Evolutionary conservation across 2,888 invertebrate species (phyloP).

Genomic region (Calliopum simillimum): DNA sequence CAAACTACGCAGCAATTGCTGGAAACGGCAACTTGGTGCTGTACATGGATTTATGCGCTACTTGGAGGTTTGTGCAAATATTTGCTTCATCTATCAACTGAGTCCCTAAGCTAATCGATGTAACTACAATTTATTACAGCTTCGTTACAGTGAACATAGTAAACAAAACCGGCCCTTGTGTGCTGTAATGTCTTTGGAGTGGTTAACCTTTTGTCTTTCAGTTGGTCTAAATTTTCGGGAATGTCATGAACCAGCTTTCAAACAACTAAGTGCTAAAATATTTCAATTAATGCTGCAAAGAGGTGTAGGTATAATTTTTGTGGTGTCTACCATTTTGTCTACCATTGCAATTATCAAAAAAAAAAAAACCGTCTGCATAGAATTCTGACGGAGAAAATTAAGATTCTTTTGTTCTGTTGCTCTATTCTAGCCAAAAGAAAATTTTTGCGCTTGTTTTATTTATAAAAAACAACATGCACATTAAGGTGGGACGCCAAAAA

Average conservation of each 20-base stretch:
- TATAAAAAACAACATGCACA: no score
- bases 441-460: no score
- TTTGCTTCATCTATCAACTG: background rate
- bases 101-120: background rate
- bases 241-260: slow-evolving; percentile 56
- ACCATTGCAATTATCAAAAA: no score
- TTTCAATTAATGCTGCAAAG: slow-evolving; percentile 54
- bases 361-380: no score
- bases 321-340: no score
- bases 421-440: no score
- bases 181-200: slow-evolving; percentile 42
- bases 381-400: no score
- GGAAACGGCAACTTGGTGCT: slow-evolving; percentile 61
- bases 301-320: slow-evolving; percentile 51
- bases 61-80: slow-evolving; percentile 50
- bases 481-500: no score
- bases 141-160: slow-evolving; percentile 32
- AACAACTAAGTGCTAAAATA: slow-evolving; percentile 56
- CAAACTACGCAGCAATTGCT: slow-evolving; percentile 53
- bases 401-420: no score
- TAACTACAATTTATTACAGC: slow-evolving; percentile 42
- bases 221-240: slow-evolving; percentile 60
- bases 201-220: slow-evolving; percentile 57
- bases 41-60: slow-evolving; percentile 58
- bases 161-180: background rate